These are phyloP conservation scores for Setipinna tenuifilis DNA, from an alignment of 2,797 vertebrate genomes.

Conservation along the genomic window DNA sequence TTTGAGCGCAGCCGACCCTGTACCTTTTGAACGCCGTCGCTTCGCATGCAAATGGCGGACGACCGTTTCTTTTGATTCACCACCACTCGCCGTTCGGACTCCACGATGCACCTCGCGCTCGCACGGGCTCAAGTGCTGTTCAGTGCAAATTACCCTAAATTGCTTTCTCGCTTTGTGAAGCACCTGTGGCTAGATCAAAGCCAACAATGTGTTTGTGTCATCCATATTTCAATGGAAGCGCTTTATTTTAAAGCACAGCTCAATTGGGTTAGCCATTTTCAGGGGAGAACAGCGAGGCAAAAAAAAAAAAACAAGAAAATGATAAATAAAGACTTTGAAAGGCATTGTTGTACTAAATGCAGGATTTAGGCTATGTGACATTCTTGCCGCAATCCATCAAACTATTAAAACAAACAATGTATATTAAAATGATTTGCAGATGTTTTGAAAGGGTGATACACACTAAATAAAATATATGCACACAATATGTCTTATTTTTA, in stretches of 20 bases:
- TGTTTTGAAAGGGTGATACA: neutral
- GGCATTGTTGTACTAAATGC: conserved; percentile 29
- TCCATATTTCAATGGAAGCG: conserved; percentile 67
- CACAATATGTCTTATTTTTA: no score
- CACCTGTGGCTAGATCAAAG: conserved; percentile 81
- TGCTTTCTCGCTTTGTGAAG: conserved; percentile 75
- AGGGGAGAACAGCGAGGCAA: neutral
- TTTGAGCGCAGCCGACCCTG: conserved; percentile 52
- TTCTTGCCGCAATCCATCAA: conserved; percentile 25
- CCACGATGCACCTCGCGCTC: conserved; percentile 44
- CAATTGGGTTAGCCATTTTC: conserved; percentile 41
- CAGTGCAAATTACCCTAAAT: conserved; percentile 78
- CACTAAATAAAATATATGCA: neutral
- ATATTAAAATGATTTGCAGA: conserved; percentile 51
- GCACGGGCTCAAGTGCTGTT: conserved; percentile 66
- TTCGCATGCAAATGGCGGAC: conserved; percentile 75
- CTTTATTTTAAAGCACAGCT: conserved; percentile 28
- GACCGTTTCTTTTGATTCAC: conserved; percentile 74
- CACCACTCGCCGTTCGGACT: conserved; percentile 65
- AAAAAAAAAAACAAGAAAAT: neutral
- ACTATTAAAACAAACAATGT: conserved; percentile 56
- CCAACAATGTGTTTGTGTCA: conserved; percentile 66
- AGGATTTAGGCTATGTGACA: neutral
- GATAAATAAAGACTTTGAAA: neutral
- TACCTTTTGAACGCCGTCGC: conserved; percentile 66